A percentile compares a stretch with the other conserved stretches of the same genome.
Conservation (phyloP, 2,113 vertebrate species). For the Paradoxurus hermaphroditus region DNA sequence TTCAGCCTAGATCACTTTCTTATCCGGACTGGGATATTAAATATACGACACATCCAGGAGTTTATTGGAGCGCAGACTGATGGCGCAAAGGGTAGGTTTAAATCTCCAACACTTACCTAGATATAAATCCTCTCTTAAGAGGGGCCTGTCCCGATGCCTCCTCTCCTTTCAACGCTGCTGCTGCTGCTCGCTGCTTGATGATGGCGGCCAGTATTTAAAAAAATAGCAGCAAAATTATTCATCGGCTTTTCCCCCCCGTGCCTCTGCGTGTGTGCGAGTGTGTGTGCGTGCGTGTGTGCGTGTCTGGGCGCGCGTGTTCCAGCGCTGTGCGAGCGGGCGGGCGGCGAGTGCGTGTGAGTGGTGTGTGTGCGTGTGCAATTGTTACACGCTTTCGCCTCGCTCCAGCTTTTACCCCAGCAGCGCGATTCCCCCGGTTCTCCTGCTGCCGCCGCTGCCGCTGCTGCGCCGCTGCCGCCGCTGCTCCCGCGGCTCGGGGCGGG, state of each 20-base stretch:
- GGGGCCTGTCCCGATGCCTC: constrained; percentile 84
- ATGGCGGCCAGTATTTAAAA: constrained; percentile 87
- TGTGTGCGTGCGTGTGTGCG: constrained; percentile 82
- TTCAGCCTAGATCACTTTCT: constrained; percentile 95
- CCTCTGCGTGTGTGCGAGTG: constrained; percentile 83
- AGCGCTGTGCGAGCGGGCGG: constrained; percentile 75
- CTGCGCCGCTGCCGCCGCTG: constrained; percentile 84
- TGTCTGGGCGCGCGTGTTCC: constrained; percentile 77
- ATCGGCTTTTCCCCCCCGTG: constrained; percentile 83
- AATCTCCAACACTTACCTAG: constrained; percentile 95
- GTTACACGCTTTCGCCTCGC: constrained; percentile 89
- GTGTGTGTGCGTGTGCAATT: constrained; percentile 78
- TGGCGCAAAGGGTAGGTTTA: constrained; percentile 99
- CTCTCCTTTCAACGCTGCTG: constrained; percentile 53
- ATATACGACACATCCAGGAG: constrained; percentile 98
- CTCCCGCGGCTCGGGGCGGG: constrained; percentile 87
- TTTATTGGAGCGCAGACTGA: constrained; percentile 99
- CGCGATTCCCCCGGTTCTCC: constrained; percentile 81
- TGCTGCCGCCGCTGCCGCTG: constrained; percentile 79
- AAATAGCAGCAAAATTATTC: constrained; percentile 90
- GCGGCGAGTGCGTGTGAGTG: constrained; percentile 68
- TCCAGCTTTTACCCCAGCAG: constrained; percentile 81
- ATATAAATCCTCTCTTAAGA: constrained; percentile 92
- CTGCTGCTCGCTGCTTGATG: constrained; percentile 75
- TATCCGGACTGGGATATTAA: constrained; percentile 97